phyloP scores from a whole-genome alignment of 2,797 vertebrate species.

The Tiaroga cobitis region DNA sequence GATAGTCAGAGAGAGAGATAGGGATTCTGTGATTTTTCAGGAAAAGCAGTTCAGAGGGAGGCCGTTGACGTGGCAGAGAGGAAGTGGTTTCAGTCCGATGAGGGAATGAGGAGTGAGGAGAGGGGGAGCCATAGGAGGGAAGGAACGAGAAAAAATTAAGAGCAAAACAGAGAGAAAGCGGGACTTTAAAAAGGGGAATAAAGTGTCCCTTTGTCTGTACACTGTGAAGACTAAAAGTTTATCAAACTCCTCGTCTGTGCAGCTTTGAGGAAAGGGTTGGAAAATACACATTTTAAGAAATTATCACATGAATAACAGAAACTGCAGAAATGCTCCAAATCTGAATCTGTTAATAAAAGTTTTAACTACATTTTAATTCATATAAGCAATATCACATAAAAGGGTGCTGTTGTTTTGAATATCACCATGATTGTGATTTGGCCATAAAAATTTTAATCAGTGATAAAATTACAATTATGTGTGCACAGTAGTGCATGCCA shows the following conservation, averaged over 20 bases:
- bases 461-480: background rate
- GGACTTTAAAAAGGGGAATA: constrained; percentile 33
- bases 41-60: constrained; percentile 38
- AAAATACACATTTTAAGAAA: background rate
- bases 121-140: constrained; percentile 1
- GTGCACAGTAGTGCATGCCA: background rate
- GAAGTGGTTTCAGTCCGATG: constrained; percentile 46
- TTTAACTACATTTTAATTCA: background rate
- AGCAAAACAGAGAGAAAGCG: constrained; percentile 10
- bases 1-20: constrained; percentile 12
- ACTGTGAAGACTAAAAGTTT: background rate
- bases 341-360: background rate
- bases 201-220: background rate
- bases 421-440: background rate
- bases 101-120: constrained; percentile 27
- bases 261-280: background rate
- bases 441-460: background rate
- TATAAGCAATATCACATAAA: background rate
- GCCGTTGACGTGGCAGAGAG: constrained; percentile 49
- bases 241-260: background rate
- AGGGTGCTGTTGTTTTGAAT: background rate
- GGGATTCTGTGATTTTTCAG: constrained; percentile 33
- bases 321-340: background rate
- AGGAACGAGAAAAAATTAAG: background rate
- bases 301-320: background rate